A percentile compares a stretch with the other conserved stretches of the same genome.
Evolutionary conservation across 2,113 vertebrate species (phyloP).

Genomic region (Rhinopomastus cyanomelas): DNA sequence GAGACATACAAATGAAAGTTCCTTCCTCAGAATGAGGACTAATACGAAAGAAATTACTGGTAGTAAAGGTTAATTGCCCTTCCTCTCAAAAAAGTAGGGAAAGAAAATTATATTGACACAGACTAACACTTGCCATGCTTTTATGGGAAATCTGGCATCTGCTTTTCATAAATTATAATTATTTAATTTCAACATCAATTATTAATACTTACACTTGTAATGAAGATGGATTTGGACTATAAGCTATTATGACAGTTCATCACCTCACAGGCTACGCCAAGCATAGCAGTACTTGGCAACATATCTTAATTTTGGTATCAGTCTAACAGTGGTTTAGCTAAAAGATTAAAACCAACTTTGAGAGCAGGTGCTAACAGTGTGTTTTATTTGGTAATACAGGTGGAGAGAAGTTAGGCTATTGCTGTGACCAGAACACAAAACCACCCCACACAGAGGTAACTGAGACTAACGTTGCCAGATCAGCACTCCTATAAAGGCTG

Average conservation of each 20-base stretch:
- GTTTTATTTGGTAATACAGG: neutral
- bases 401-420: neutral
- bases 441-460: neutral
- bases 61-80: slow-evolving; percentile 23
- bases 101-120: neutral
- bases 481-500: neutral
- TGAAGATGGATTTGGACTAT: slow-evolving; percentile 56
- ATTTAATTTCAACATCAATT: slow-evolving; percentile 52
- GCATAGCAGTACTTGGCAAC: neutral
- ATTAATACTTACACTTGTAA: slow-evolving; percentile 59
- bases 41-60: slow-evolving; percentile 22
- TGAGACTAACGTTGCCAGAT: neutral
- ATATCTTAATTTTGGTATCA: slow-evolving; percentile 3
- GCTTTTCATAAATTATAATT: slow-evolving; percentile 14
- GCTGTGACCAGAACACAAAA: neutral
- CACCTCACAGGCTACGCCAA: neutral
- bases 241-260: neutral
- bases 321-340: neutral
- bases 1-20: neutral
- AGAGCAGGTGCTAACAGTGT: neutral
- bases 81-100: neutral
- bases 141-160: slow-evolving; percentile 36
- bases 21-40: neutral
- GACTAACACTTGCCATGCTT: neutral
- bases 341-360: slow-evolving; percentile 30